These are phyloP conservation scores for Notodonta dromedarius DNA, from an alignment of 2,888 invertebrate genomes.

Conservation along the genomic window DNA sequence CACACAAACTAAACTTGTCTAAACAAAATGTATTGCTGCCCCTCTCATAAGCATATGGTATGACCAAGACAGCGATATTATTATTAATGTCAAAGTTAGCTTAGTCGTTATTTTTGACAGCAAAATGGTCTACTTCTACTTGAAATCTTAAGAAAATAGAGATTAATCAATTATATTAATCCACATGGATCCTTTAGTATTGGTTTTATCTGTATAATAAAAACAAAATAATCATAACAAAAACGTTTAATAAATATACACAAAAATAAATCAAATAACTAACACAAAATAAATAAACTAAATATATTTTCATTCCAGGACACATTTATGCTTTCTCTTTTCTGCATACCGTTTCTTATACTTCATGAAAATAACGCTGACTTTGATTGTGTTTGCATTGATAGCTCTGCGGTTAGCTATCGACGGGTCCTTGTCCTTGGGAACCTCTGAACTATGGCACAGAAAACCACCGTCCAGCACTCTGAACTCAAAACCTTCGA, in stretches of 20 bases:
- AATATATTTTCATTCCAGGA: not conserved
- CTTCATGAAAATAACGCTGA: not conserved
- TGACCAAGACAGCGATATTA: too few species aligned
- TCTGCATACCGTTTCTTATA: not conserved
- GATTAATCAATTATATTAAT: too few species aligned
- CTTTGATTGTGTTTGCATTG: constrained; percentile 1
- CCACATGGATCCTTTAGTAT: not conserved
- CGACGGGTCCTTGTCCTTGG: not conserved
- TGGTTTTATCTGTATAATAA: too few species aligned
- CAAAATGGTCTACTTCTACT: too few species aligned
- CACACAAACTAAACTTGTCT: too few species aligned
- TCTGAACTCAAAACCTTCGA: constrained; percentile 85
- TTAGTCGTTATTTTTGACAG: too few species aligned
- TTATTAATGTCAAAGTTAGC: too few species aligned
- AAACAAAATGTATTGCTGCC: too few species aligned
- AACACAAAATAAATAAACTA: not conserved
- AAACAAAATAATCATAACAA: not conserved
- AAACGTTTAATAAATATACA: not conserved
- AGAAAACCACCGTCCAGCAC: constrained; percentile 80
- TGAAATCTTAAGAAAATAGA: too few species aligned
- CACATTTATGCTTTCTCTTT: not conserved
- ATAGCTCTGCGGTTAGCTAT: not conserved
- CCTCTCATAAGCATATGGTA: too few species aligned
- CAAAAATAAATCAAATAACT: constrained; percentile 6
- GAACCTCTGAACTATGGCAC: constrained; percentile 2